Percentiles rank a stretch among this genome's conserved stretches.
phyloP scores from a whole-genome alignment of 2,113 vertebrate species.

The Scortum barcoo region DNA sequence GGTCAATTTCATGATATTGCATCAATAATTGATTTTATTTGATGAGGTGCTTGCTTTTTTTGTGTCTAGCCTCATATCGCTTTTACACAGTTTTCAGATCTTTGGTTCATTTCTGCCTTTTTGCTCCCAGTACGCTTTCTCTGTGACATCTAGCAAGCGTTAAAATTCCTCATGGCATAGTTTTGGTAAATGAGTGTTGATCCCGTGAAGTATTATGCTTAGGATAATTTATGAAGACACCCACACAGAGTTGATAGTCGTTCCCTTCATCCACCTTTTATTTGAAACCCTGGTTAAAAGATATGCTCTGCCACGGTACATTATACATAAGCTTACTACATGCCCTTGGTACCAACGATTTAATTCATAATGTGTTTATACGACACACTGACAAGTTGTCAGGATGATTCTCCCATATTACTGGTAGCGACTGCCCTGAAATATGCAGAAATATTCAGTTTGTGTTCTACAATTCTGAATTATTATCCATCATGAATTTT shows the following conservation, averaged over 20 bases:
- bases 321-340: slow-evolving; percentile 81
- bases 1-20: slow-evolving; percentile 77
- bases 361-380: slow-evolving; percentile 78
- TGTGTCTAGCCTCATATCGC: slow-evolving; percentile 56
- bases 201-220: slow-evolving; percentile 75
- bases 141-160: slow-evolving; percentile 64
- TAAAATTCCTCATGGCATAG: slow-evolving; percentile 75
- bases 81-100: slow-evolving; percentile 55
- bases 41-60: slow-evolving; percentile 70
- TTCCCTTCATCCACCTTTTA: slow-evolving; percentile 82
- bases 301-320: slow-evolving; percentile 75
- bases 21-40: slow-evolving; percentile 76
- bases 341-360: slow-evolving; percentile 74
- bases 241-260: slow-evolving; percentile 81
- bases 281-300: slow-evolving; percentile 80
- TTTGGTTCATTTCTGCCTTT: slow-evolving; percentile 55
- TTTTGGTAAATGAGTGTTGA: slow-evolving; percentile 81
- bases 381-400: slow-evolving; percentile 73
- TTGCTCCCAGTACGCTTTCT: slow-evolving; percentile 35
- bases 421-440: slow-evolving; percentile 55
- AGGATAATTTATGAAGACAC: slow-evolving; percentile 84
- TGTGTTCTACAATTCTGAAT: slow-evolving; percentile 66
- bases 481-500: slow-evolving; percentile 64
- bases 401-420: slow-evolving; percentile 66
- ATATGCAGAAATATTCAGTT: slow-evolving; percentile 72